Conservation (phyloP, 2,113 vertebrate species). For the Chaetodon auriga region DNA sequence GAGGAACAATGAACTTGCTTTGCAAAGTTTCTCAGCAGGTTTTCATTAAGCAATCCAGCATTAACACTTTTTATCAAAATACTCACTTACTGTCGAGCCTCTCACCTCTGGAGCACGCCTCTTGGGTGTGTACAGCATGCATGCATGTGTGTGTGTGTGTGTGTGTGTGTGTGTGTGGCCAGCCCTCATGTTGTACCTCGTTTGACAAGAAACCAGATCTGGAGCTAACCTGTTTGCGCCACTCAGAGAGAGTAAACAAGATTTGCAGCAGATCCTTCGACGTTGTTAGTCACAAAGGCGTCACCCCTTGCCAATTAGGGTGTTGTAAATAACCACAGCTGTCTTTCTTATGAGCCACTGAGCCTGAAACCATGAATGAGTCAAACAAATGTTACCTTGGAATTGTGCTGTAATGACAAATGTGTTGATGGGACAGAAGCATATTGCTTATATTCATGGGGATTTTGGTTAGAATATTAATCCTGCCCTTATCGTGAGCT, state of each 20-base stretch:
- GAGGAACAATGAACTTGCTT: neutral
- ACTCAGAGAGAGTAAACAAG: constrained; percentile 12
- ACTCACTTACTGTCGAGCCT: no score
- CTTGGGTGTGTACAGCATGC: neutral
- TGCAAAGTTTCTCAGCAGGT: neutral
- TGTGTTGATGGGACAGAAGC: neutral
- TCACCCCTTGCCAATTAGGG: neutral
- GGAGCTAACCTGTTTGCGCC: constrained; percentile 31
- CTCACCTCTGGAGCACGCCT: neutral
- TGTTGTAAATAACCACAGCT: constrained; percentile 20
- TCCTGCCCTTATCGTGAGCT: no score
- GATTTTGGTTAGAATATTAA: neutral
- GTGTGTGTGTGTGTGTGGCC: neutral
- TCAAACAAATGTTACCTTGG: neutral
- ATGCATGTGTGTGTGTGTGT: neutral
- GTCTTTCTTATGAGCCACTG: neutral
- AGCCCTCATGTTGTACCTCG: constrained; percentile 3
- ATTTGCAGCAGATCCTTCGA: constrained; percentile 31
- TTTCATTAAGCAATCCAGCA: neutral
- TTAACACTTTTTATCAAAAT: neutral
- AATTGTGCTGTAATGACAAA: neutral
- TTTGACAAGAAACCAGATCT: constrained; percentile 23
- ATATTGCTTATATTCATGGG: neutral
- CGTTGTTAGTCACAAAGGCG: constrained; percentile 17
- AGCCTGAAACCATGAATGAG: neutral